Base-by-base conservation (phyloP, 1,140 invertebrate species). In the Drosophila tristis region DNA sequence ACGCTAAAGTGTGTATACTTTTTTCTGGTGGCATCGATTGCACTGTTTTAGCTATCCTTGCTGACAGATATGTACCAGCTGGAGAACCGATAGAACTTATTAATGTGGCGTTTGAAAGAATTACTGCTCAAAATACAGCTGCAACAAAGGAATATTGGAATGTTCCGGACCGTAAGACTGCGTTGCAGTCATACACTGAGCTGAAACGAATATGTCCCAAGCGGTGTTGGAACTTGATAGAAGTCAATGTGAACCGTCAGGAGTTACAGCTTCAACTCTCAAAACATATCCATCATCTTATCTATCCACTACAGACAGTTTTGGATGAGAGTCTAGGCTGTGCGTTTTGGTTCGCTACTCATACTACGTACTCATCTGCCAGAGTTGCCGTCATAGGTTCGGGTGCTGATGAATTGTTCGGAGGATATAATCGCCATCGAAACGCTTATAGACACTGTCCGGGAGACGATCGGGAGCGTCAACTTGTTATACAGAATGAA, bases 1-100 rank as follows among this genome's bases (percentile, higher is more conserved):
- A 98, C 93, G 93, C 96, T 16, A 96, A 96, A 92, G 93, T 97
- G 43, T 97, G 96, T 35, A 92, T 99, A 66, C 93, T 99, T 75
- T 99, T 99, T 94, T 99, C 98, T 79, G 98, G 98, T 58, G 98
- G 98, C 26, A 93, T 99, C 11, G 98, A 99, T 93, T 99, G 98
- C 48, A 95, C 97, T 26, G 94, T 99, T 78, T 92, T 99, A 68
- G 96, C 98, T 35, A 93, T 95, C 35, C 90, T 99, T 26, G 95
- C 96, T 16, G 93, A 98, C 92, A 95, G 95, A 93, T 95, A 94
- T 93, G 90, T 98, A 23, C 93, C 95, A 4, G 70, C 80, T 67
- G 81, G 93, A 43, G 95, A 97, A 90, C 93, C 95, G 39, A 98
- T 99, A 80, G 98, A 99, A 93, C 94, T 99, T n/a, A 94, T 99